These are phyloP conservation scores for Drosophila kuntzei DNA, from an alignment of 2,888 invertebrate genomes.

Conservation along the genomic window DNA sequence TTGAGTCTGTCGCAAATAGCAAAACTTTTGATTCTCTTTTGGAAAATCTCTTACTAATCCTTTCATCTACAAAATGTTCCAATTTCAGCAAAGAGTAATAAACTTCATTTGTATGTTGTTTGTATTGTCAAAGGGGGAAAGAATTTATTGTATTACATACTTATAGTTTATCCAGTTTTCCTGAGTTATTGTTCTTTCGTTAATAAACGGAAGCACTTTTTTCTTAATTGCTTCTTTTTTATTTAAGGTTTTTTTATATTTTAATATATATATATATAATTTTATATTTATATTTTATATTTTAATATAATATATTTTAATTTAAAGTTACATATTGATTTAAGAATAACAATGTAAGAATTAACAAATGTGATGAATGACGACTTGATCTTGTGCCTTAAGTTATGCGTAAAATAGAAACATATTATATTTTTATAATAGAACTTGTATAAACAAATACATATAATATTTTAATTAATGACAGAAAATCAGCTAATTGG, in stretches of 20 bases:
- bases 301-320: too few species aligned
- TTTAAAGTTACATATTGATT: too few species aligned
- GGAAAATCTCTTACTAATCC: conserved; percentile 61
- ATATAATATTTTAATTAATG: conserved; percentile 8
- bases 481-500: conserved; percentile 27
- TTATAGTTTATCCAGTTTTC: conserved; percentile 6
- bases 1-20: conserved; percentile 58
- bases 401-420: background rate
- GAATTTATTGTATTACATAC: conserved; percentile 5
- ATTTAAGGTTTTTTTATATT: too few species aligned
- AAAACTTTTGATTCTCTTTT: conserved; percentile 57
- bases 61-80: conserved; percentile 51
- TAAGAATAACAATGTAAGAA: too few species aligned
- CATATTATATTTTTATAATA: background rate
- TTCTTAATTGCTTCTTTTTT: background rate
- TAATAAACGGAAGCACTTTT: background rate
- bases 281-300: too few species aligned
- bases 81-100: conserved; percentile 42
- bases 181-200: background rate
- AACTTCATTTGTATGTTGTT: conserved; percentile 35
- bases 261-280: too few species aligned
- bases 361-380: too few species aligned
- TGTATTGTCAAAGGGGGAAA: conserved; percentile 6
- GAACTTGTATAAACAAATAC: background rate
- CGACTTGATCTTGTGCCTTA: background rate